phyloP scores from a whole-genome alignment of 2,888 invertebrate species.

The Heliconius ethilla region DNA sequence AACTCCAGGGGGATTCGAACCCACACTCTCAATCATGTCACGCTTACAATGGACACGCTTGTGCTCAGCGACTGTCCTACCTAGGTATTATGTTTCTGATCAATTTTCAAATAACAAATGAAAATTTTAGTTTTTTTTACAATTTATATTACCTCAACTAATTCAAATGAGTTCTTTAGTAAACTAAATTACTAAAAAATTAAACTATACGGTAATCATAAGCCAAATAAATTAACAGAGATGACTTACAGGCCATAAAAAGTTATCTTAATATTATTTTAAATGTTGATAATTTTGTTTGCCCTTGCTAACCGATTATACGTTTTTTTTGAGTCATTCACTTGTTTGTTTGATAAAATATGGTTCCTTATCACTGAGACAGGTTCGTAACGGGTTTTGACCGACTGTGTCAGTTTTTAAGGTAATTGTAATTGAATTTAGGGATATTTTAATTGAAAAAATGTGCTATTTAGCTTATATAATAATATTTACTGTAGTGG shows the following conservation, averaged over 20 bases:
- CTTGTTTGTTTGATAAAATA: conserved; percentile 60
- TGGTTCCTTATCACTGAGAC: conserved; percentile 37
- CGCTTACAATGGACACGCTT: no score
- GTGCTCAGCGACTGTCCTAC: no score
- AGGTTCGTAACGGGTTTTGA: conserved; percentile 34
- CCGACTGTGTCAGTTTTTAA: conserved; percentile 1
- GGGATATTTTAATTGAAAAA: background rate
- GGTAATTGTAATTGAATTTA: background rate
- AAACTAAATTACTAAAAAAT: background rate
- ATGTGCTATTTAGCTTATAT: background rate
- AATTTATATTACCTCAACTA: background rate
- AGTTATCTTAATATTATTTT: conserved; percentile 57
- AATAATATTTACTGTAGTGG: background rate
- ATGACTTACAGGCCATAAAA: conserved; percentile 48
- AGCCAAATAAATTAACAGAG: conserved; percentile 44
- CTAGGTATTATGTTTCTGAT: no score
- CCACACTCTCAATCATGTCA: no score
- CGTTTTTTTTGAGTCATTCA: conserved; percentile 62
- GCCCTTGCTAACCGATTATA: conserved; percentile 43
- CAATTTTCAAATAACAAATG: no score
- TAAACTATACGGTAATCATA: conserved; percentile 32
- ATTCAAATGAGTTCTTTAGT: background rate
- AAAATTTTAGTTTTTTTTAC: no score
- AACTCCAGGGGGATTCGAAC: no score
- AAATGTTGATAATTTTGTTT: conserved; percentile 57